These are phyloP conservation scores for Periophthalmodon schlosseri DNA, from an alignment of 2,113 vertebrate species.

Conservation along the genomic window DNA sequence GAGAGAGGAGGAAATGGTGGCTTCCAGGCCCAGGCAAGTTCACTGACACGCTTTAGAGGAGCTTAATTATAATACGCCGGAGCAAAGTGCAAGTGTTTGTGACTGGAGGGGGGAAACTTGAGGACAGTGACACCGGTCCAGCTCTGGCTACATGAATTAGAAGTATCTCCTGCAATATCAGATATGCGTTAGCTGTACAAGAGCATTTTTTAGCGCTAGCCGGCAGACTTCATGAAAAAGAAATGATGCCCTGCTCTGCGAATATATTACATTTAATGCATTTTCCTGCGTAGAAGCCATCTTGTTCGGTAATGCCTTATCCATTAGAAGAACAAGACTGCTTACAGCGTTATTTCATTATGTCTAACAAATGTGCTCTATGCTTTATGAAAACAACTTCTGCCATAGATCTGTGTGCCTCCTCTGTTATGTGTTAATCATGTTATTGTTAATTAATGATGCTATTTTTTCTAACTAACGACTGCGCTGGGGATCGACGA, in stretches of 20 bases:
- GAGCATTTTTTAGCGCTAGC: conserved; percentile 50
- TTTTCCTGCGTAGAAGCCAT: conserved; percentile 60
- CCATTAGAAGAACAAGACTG: conserved; percentile 54
- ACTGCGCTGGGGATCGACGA: conserved; percentile 46
- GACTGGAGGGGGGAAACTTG: conserved; percentile 39
- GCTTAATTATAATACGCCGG: conserved; percentile 74
- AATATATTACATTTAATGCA: conserved; percentile 61
- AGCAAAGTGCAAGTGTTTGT: conserved; percentile 58
- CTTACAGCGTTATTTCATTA: conserved; percentile 61
- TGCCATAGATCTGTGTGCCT: conserved; percentile 41
- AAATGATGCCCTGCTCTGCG: conserved; percentile 44
- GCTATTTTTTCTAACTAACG: conserved; percentile 52
- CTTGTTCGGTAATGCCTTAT: conserved; percentile 59
- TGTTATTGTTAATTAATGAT: conserved; percentile 61
- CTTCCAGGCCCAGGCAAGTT: conserved; percentile 56
- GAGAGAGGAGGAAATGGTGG: conserved; percentile 46
- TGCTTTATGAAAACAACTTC: conserved; percentile 65
- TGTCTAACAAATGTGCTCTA: conserved; percentile 47
- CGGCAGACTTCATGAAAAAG: conserved; percentile 57
- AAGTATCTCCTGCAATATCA: conserved; percentile 53
- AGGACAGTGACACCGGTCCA: conserved; percentile 57
- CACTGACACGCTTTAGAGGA: conserved; percentile 70
- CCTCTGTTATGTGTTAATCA: conserved; percentile 52
- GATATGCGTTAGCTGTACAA: conserved; percentile 56
- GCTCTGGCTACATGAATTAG: conserved; percentile 37